phyloP scores from a whole-genome alignment of 2,797 vertebrate genomes.

The Pseudochirops corinnae region DNA sequence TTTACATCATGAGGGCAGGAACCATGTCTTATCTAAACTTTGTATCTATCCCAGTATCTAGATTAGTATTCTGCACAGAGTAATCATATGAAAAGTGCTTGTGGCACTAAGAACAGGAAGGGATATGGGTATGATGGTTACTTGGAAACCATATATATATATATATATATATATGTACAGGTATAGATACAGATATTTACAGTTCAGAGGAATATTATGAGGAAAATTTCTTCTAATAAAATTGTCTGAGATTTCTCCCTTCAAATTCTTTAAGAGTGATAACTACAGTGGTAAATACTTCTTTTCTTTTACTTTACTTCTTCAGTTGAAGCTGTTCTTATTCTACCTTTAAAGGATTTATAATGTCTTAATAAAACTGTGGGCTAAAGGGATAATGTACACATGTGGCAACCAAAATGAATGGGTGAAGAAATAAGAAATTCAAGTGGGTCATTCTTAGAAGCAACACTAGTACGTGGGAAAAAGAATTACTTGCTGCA shows the following conservation, averaged over 20 bases:
- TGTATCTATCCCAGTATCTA: not conserved
- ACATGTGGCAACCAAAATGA: constrained; percentile 41
- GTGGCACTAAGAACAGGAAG: not conserved
- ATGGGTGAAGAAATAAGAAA: constrained; percentile 58
- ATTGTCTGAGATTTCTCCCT: constrained; percentile 37
- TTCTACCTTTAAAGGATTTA: constrained; percentile 48
- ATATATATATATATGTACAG: not conserved
- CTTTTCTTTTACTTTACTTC: no score
- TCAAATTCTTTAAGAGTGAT: constrained; percentile 45
- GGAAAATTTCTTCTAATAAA: constrained; percentile 50
- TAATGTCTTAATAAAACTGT: constrained; percentile 56
- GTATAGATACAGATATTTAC: constrained; percentile 15
- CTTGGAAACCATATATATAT: not conserved
- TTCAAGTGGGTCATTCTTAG: constrained; percentile 51
- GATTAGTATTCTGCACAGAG: not conserved
- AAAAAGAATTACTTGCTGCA: constrained; percentile 55
- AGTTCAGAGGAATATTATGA: constrained; percentile 48
- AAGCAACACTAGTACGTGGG: constrained; percentile 49
- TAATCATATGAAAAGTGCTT: not conserved
- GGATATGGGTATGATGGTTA: not conserved
- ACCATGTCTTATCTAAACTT: not conserved
- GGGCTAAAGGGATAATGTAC: constrained; percentile 37
- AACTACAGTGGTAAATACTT: constrained; percentile 22
- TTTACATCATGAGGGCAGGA: not conserved
- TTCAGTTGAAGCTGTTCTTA: constrained; percentile 56